Evolutionary conservation across 1,140 invertebrate species (phyloP).

Genomic region (Magallana angulata): DNA sequence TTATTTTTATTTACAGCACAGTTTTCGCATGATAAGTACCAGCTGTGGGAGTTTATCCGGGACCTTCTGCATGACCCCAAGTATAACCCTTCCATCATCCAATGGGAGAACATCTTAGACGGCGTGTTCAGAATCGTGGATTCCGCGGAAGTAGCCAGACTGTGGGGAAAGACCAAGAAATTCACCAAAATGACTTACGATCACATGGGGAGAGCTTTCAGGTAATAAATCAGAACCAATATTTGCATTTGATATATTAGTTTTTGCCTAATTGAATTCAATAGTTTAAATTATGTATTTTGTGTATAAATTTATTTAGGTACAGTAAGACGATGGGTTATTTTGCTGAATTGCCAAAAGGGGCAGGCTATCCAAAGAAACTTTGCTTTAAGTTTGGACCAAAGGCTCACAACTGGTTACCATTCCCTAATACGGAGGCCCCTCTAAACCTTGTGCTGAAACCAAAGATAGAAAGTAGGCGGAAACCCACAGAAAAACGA

Average conservation of each 20-base stretch:
- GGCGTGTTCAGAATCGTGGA: constrained; percentile 20
- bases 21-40: constrained; percentile 43
- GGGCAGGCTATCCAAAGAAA: constrained; percentile 81
- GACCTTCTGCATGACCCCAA: constrained; percentile 63
- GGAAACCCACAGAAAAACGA: background rate
- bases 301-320: constrained; percentile 67
- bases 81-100: constrained; percentile 79
- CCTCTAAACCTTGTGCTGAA: constrained; percentile 3
- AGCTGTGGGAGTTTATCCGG: constrained; percentile 73
- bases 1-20: background rate
- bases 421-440: background rate
- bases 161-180: constrained; percentile 25
- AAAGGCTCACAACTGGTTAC: constrained; percentile 68
- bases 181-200: constrained; percentile 24
- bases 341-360: constrained; percentile 81
- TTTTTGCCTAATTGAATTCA: background rate
- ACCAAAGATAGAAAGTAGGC: background rate
- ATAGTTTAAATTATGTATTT: background rate
- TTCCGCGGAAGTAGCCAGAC: constrained; percentile 4
- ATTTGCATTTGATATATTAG: background rate
- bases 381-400: constrained; percentile 81
- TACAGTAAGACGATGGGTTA: constrained; percentile 80
- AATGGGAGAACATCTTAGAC: constrained; percentile 88
- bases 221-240: background rate
- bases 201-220: constrained; percentile 31